These are phyloP conservation scores for Calidris pygmaea DNA, from an alignment of 2,113 vertebrate species.

Conservation along the genomic window DNA sequence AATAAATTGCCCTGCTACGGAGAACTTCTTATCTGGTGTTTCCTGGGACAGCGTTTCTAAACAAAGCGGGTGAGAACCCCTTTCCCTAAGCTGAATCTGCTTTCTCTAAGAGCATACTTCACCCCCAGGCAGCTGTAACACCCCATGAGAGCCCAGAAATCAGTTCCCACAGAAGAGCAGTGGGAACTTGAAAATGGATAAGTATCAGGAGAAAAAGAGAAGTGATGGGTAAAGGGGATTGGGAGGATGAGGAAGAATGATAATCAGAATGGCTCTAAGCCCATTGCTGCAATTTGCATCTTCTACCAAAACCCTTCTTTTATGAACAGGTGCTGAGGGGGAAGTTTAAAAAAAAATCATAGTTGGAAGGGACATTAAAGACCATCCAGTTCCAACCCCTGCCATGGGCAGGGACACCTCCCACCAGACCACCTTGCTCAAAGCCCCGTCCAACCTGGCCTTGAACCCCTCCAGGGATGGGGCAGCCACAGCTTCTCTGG, in stretches of 20 bases:
- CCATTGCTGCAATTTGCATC: neutral
- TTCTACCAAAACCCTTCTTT: neutral
- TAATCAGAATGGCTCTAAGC: neutral
- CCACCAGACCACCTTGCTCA: neutral
- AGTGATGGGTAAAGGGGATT: neutral
- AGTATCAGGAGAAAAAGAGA: neutral
- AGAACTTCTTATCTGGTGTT: neutral
- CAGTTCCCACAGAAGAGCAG: neutral
- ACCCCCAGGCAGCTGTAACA: neutral
- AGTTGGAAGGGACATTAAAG: neutral
- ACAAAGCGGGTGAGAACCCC: neutral
- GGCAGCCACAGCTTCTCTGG: neutral
- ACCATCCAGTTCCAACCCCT: neutral
- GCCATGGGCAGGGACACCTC: neutral
- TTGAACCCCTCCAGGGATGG: neutral
- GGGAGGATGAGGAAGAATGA: fast-evolving
- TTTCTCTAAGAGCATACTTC: neutral
- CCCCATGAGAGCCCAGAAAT: neutral
- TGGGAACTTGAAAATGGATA: no score
- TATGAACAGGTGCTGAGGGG: neutral
- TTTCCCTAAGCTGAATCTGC: neutral
- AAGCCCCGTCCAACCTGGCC: neutral
- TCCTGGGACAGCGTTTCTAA: neutral
- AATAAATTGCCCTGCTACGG: neutral
- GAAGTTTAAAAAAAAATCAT: neutral